Evolutionary conservation across 1,140 invertebrate species (phyloP).

Genomic region (Eriocheir sinensis): DNA sequence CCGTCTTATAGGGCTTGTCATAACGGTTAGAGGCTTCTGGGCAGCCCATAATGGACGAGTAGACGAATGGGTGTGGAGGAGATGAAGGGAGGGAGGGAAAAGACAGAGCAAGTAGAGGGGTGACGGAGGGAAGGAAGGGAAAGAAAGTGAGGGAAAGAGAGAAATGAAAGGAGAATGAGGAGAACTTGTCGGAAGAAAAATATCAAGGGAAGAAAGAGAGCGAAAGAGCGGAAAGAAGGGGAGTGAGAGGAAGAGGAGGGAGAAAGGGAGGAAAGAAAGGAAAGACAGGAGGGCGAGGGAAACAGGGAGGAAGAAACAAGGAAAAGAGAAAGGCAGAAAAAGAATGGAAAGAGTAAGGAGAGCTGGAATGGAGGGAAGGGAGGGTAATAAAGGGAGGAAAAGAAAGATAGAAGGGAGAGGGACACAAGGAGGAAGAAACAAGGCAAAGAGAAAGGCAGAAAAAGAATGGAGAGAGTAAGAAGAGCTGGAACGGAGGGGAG

Average conservation of each 20-base stretch:
- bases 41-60: too few species aligned
- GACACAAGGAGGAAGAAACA: too few species aligned
- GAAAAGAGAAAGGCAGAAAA: background rate
- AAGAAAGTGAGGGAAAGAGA: background rate
- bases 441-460: too few species aligned
- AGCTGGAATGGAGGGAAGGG: background rate
- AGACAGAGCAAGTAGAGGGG: background rate
- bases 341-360: background rate
- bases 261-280: background rate
- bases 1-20: too few species aligned
- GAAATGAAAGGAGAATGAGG: background rate
- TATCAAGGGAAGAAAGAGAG: background rate
- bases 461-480: too few species aligned
- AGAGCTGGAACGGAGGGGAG: too few species aligned
- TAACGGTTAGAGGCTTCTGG: too few species aligned
- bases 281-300: background rate
- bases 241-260: background rate
- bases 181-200: background rate
- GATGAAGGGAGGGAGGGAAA: background rate
- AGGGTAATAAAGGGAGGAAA: background rate
- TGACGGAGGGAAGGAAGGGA: background rate
- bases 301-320: background rate
- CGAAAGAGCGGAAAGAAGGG: background rate
- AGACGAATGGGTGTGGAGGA: too few species aligned
- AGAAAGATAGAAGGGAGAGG: background rate